phyloP scores from a whole-genome alignment of 1,140 invertebrate species.

The Danaus melanippus region DNA sequence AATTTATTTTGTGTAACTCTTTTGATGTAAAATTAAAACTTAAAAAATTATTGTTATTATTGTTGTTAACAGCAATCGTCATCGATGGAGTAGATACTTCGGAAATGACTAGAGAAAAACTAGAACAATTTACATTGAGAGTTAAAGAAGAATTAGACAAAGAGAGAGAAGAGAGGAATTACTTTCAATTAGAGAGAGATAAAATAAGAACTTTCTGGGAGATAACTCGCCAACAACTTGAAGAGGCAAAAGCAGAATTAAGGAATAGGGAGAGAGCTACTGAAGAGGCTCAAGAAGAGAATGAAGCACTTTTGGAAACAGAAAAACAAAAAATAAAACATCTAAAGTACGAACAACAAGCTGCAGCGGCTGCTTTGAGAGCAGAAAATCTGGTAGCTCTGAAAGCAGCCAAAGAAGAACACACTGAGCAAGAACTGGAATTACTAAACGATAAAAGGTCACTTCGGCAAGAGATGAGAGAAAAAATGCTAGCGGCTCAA shows the following conservation, averaged over 20 bases:
- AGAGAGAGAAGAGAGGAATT: slow-evolving; percentile 95
- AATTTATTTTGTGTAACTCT: slow-evolving; percentile 1
- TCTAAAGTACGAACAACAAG: slow-evolving; percentile 92
- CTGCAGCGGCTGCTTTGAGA: slow-evolving; percentile 83
- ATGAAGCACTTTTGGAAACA: slow-evolving; percentile 89
- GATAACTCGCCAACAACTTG: slow-evolving; percentile 83
- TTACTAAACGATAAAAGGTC: slow-evolving; percentile 85
- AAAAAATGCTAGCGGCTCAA: slow-evolving; percentile 79
- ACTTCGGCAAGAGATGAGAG: slow-evolving; percentile 81
- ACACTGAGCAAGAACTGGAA: slow-evolving; percentile 82
- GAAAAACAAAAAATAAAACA: slow-evolving; percentile 95
- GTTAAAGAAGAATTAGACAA: slow-evolving; percentile 94
- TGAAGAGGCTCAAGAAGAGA: slow-evolving; percentile 88
- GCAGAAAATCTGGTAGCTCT: slow-evolving; percentile 62
- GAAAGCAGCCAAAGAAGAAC: slow-evolving; percentile 70
- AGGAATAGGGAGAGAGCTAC: slow-evolving; percentile 90
- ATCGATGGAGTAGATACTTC: slow-evolving; percentile 93
- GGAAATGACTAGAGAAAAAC: slow-evolving; percentile 93
- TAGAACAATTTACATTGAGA: slow-evolving; percentile 89
- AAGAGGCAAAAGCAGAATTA: slow-evolving; percentile 84
- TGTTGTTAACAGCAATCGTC: slow-evolving; percentile 69
- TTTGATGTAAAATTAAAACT: too few relatives aligned
- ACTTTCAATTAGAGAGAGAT: slow-evolving; percentile 95
- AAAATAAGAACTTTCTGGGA: slow-evolving; percentile 97
- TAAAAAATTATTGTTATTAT: neutral